These are phyloP conservation scores for Misgurnus mizolepis DNA, from an alignment of 2,113 vertebrate genomes.

Conservation along the genomic window DNA sequence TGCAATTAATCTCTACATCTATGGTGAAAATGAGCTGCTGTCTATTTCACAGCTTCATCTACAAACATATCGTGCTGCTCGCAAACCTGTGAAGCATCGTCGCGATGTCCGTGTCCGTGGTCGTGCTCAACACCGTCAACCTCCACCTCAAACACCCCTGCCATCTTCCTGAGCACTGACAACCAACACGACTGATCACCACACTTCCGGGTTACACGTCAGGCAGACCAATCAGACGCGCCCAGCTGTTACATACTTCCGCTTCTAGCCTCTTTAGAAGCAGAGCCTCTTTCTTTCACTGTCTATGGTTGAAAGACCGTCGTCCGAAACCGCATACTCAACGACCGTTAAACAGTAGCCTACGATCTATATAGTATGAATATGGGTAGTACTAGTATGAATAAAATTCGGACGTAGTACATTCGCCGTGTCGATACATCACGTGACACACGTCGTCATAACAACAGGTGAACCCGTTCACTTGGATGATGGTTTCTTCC, in stretches of 20 bases:
- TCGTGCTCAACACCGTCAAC: conserved; percentile 79
- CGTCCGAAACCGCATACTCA: too few relatives aligned
- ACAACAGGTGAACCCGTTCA: too few relatives aligned
- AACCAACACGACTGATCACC: neutral
- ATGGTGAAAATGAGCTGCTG: too few relatives aligned
- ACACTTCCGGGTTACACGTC: conserved; percentile 51
- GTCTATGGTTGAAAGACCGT: too few relatives aligned
- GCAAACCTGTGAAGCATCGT: conserved; percentile 69
- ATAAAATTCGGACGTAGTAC: too few relatives aligned
- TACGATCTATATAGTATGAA: too few relatives aligned
- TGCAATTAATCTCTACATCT: neutral
- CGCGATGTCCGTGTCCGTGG: conserved; percentile 70
- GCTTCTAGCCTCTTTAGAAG: neutral
- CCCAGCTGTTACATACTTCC: neutral
- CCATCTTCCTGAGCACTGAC: conserved; percentile 74
- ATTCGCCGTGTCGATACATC: too few relatives aligned
- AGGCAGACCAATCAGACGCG: conserved; percentile 41
- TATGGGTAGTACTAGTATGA: too few relatives aligned
- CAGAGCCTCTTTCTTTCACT: too few relatives aligned
- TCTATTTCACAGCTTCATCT: neutral
- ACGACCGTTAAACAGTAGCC: too few relatives aligned
- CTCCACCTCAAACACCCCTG: conserved; percentile 82
- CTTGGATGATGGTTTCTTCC: too few relatives aligned
- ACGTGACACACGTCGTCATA: too few relatives aligned
- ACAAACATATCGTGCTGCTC: neutral